phyloP scores from a whole-genome alignment of 2,888 invertebrate genomes.

The Cataglyphis livida region DNA sequence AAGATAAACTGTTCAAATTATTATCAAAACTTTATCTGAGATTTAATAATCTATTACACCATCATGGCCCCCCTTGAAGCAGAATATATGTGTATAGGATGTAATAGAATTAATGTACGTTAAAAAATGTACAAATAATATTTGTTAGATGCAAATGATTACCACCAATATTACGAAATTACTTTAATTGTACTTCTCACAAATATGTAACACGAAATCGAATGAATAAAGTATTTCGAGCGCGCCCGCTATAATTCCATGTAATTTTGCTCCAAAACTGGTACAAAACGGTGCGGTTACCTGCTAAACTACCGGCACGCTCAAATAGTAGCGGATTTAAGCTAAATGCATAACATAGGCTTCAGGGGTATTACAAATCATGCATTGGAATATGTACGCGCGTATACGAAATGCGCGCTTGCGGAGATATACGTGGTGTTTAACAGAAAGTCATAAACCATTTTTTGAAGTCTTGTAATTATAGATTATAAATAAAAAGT shows the following conservation, averaged over 20 bases:
- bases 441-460: neutral
- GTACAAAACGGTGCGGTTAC: slow-evolving; percentile 71
- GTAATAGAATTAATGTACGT: neutral
- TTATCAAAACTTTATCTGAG: neutral
- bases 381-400: slow-evolving; percentile 66
- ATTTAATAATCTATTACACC: neutral
- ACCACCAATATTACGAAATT: slow-evolving; percentile 29
- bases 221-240: slow-evolving; percentile 40
- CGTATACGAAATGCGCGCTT: slow-evolving; percentile 41
- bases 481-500: neutral
- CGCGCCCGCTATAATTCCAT: slow-evolving; percentile 50
- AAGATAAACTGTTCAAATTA: neutral
- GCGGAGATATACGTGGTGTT: slow-evolving; percentile 34
- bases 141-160: slow-evolving; percentile 4
- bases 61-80: neutral
- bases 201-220: slow-evolving; percentile 35
- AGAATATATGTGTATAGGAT: neutral
- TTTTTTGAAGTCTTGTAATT: neutral
- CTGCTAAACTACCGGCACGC: slow-evolving; percentile 74
- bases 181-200: slow-evolving; percentile 37
- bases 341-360: slow-evolving; percentile 70
- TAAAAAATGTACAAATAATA: neutral
- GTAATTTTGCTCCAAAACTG: slow-evolving; percentile 68
- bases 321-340: slow-evolving; percentile 73
- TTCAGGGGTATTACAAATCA: slow-evolving; percentile 74